A percentile compares a stretch with the other conserved stretches of the same genome.
Conservation (phyloP, 2,113 vertebrate genomes). For the Baryphthengus martii region DNA sequence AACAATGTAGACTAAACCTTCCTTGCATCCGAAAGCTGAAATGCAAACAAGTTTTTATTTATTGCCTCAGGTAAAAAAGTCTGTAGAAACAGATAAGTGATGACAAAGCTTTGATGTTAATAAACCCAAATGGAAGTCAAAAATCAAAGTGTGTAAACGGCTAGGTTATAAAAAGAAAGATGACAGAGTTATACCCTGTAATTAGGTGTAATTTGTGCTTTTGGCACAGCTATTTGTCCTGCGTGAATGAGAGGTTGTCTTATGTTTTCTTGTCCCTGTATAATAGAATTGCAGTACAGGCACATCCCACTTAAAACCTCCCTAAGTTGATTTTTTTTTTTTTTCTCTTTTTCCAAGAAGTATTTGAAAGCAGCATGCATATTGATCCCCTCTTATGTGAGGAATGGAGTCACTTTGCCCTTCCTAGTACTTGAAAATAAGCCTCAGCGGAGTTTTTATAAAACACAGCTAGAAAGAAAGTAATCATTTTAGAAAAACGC, state of each 20-base stretch:
- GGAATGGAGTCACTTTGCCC: background rate
- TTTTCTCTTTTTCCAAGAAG: too few species aligned
- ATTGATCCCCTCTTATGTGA: background rate
- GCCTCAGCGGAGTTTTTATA: background rate
- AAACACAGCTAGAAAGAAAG: constrained; percentile 1
- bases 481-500: background rate
- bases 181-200: constrained; percentile 77
- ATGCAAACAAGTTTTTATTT: constrained; percentile 71
- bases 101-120: constrained; percentile 85
- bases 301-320: constrained; percentile 57
- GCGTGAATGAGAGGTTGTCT: constrained; percentile 72
- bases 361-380: constrained; percentile 13
- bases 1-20: constrained; percentile 67
- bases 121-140: constrained; percentile 81
- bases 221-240: constrained; percentile 76
- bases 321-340: background rate
- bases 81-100: constrained; percentile 75
- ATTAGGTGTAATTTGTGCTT: constrained; percentile 81
- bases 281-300: constrained; percentile 55
- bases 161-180: constrained; percentile 78
- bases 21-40: constrained; percentile 66
- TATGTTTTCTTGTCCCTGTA: constrained; percentile 63
- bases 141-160: constrained; percentile 80
- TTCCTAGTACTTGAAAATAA: background rate
- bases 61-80: constrained; percentile 74